A percentile compares a stretch with the other conserved stretches of the same genome.
Evolutionary conservation across 2,888 invertebrate species (phyloP).

Genomic region (Sturmia bella): DNA sequence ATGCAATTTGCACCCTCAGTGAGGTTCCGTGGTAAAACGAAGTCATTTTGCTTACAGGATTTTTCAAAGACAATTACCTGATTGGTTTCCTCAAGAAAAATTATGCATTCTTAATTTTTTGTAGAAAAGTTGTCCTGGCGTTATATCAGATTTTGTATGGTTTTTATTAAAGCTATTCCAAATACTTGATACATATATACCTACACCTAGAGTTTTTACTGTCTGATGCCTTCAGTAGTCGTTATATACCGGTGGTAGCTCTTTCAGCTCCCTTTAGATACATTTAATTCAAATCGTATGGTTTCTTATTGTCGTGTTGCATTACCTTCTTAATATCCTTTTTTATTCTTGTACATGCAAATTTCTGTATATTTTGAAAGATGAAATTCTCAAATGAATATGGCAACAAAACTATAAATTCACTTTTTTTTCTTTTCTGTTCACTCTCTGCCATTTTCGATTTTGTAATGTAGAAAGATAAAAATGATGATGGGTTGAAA

Average conservation of each 20-base stretch:
- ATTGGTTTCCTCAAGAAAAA: too few species aligned
- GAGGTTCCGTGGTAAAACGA: too few species aligned
- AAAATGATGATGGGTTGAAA: slow-evolving; percentile 53
- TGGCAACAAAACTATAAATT: slow-evolving; percentile 67
- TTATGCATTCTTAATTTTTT: too few species aligned
- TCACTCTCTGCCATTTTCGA: slow-evolving; percentile 31
- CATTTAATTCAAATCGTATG: slow-evolving; percentile 32
- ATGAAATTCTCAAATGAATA: slow-evolving; percentile 54
- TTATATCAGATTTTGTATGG: too few species aligned
- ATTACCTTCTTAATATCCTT: slow-evolving; percentile 19
- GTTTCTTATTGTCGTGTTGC: slow-evolving; percentile 31
- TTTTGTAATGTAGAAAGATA: slow-evolving; percentile 25
- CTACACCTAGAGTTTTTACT: too few species aligned
- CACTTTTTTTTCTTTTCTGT: slow-evolving; percentile 15
- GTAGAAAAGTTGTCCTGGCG: too few species aligned
- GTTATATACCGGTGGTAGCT: not conserved
- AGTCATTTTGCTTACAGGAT: too few species aligned
- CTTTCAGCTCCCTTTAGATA: not conserved
- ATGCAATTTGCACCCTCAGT: too few species aligned
- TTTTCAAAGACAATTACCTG: too few species aligned
- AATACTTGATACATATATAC: too few species aligned
- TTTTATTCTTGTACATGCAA: slow-evolving; percentile 28
- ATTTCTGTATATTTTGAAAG: slow-evolving; percentile 32
- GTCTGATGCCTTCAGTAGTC: too few species aligned
- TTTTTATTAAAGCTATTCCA: too few species aligned